phyloP scores from a whole-genome alignment of 2,797 vertebrate species.

The Otolemur crassicaudatus region DNA sequence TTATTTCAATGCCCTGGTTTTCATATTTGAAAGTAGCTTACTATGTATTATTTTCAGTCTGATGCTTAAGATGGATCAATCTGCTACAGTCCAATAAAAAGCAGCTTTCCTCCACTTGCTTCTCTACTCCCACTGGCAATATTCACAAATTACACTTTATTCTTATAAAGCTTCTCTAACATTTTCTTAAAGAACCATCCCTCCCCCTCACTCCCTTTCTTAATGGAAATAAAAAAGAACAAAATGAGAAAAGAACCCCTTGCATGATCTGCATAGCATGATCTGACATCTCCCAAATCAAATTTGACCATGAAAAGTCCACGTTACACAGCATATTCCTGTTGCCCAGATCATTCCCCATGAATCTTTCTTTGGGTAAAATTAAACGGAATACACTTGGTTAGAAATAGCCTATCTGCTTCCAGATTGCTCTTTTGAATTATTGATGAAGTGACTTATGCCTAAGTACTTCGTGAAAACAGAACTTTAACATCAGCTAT shows the following conservation, averaged over 20 bases:
- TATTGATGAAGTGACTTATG: not conserved
- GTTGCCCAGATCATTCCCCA: not conserved
- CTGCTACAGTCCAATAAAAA: constrained; percentile 48
- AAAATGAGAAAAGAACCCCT: not conserved
- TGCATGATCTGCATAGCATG: not conserved
- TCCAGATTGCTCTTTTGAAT: not conserved
- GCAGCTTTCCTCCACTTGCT: constrained; percentile 6
- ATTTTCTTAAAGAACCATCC: constrained; percentile 20
- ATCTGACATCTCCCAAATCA: not conserved
- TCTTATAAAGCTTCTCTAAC: not conserved
- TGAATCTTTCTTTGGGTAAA: not conserved
- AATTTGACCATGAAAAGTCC: not conserved
- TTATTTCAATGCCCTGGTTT: constrained; percentile 32
- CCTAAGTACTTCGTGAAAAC: not conserved
- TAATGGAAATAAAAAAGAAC: constrained; percentile 21
- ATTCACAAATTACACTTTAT: constrained; percentile 29
- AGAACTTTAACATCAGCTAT: not conserved
- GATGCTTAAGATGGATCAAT: constrained; percentile 24
- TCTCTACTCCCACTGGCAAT: not conserved
- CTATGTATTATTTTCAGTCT: constrained; percentile 45
- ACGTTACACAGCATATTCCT: not conserved
- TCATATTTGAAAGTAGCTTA: constrained; percentile 34
- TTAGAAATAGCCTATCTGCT: not conserved
- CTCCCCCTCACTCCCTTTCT: not conserved
- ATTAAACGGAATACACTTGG: not conserved